Conservation (phyloP, 2,888 invertebrate genomes). For the Stenolophus ochropezus region DNA sequence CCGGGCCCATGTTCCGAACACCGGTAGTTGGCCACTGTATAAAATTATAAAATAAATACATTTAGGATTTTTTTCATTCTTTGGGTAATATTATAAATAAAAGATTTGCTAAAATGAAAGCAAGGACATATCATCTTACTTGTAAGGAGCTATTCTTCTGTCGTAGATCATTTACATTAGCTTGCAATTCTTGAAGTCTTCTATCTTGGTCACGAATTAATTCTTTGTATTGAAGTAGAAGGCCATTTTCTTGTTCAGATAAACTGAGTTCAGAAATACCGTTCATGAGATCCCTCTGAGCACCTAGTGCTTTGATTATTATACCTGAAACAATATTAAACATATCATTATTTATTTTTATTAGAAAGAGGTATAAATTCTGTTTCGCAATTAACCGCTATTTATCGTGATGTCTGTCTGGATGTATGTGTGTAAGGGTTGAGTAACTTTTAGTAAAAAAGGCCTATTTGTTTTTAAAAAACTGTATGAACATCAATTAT, state of each 20-base stretch:
- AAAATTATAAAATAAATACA: too few species aligned
- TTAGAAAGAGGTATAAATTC: background rate
- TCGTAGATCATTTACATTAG: constrained; percentile 72
- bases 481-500: too few species aligned
- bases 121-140: constrained; percentile 67
- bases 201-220: constrained; percentile 93
- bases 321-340: constrained; percentile 72
- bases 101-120: background rate
- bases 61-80: too few species aligned
- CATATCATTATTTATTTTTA: too few species aligned
- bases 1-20: too few species aligned
- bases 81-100: background rate
- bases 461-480: background rate
- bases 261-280: constrained; percentile 74
- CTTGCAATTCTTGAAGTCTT: constrained; percentile 77
- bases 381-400: background rate
- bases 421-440: too few species aligned
- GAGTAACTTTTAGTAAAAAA: background rate
- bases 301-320: constrained; percentile 75
- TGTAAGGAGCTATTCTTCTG: constrained; percentile 69
- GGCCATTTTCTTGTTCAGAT: constrained; percentile 73
- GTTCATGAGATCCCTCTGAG: constrained; percentile 73
- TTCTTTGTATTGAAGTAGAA: constrained; percentile 88
- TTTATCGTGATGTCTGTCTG: background rate
- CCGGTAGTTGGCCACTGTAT: too few species aligned